Base-by-base conservation (phyloP, 2,888 invertebrate genomes). In the Cylloceria caligata region DNA sequence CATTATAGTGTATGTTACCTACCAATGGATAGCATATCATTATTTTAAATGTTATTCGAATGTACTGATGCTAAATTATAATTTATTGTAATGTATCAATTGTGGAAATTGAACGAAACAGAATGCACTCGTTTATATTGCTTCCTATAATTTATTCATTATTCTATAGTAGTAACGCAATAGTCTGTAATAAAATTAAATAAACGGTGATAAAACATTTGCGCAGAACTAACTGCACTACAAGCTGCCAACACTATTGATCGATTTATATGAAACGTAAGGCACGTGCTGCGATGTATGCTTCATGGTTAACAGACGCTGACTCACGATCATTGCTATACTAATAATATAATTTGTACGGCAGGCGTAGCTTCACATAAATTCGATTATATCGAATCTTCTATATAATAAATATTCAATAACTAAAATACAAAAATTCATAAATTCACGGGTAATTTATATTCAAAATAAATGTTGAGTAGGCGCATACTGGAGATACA, bases 271-370 rank as follows among this genome's bases (percentile, higher is more conserved):
- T 34, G 16, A 60, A 36, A 19, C 16, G 16, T 16, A 34, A 60
- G 3, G n/a, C 16, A 19, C 36, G 34, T 7, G 34, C 36, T 60
- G 36, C 60, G n/a, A 60, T 60, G 16, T 60, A 57, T 30, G 16
- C 19, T 60, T 19, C 2, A 34, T 34, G 36, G 36, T 60, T 60
- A 4, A 60, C 34, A 19, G 11, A 6, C n/a, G n/a, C 16, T 36
- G 34, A 34, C 9, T 36, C 19, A 34, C 60, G 11, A 34, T 34
- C 34, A 60, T 34, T 60, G 34, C 34, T 60, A 60, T n/a, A 60
- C 16, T 3, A 55, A 39, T 69, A 69, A 69, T 55, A 39, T 55
- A 39, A 52, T 69, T 52, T 69, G 69, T 69, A 52, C 52, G 39
- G 39, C 52, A 39, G 27, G 55, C 9, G 34, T 5, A 16, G 9